These are phyloP conservation scores for Ciona savignyi DNA, from an alignment of 23 tunicate genomes.

Conservation along the genomic window DNA sequence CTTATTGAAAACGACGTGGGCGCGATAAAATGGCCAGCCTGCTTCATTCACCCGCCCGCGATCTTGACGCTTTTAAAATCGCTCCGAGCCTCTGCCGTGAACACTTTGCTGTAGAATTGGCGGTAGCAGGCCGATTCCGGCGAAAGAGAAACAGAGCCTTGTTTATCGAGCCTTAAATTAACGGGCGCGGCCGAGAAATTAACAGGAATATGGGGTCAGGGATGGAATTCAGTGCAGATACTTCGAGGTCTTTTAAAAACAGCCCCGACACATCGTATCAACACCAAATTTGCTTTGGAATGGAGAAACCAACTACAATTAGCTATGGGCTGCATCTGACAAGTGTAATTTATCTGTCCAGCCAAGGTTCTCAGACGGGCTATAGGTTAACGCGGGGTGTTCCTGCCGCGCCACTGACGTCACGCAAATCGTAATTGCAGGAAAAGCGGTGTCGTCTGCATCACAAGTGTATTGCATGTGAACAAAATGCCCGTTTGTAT, in stretches of 20 bases:
- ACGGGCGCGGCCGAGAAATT: neutral
- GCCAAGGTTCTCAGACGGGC: too few relatives aligned
- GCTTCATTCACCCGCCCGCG: neutral
- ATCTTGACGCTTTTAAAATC: neutral
- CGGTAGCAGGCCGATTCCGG: neutral
- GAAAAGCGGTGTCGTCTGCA: neutral
- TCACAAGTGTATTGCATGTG: neutral
- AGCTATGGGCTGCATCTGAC: too few relatives aligned
- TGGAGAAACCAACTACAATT: too few relatives aligned
- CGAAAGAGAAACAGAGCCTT: neutral
- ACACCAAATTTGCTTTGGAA: too few relatives aligned
- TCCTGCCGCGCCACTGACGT: neutral
- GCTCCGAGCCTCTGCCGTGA: neutral
- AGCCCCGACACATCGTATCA: too few relatives aligned
- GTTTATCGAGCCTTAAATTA: neutral
- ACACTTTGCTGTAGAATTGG: neutral
- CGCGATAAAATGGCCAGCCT: slow-evolving; percentile 6
- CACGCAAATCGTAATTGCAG: neutral
- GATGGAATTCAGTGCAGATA: neutral
- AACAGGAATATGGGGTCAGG: neutral
- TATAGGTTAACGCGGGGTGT: neutral
- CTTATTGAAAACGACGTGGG: slow-evolving; percentile 12
- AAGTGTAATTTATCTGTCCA: too few relatives aligned
- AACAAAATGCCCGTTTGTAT: too few relatives aligned
- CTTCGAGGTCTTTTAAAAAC: neutral